Evolutionary conservation across 2,113 vertebrate species (phyloP).

Genomic region (Brachirus orientalis): DNA sequence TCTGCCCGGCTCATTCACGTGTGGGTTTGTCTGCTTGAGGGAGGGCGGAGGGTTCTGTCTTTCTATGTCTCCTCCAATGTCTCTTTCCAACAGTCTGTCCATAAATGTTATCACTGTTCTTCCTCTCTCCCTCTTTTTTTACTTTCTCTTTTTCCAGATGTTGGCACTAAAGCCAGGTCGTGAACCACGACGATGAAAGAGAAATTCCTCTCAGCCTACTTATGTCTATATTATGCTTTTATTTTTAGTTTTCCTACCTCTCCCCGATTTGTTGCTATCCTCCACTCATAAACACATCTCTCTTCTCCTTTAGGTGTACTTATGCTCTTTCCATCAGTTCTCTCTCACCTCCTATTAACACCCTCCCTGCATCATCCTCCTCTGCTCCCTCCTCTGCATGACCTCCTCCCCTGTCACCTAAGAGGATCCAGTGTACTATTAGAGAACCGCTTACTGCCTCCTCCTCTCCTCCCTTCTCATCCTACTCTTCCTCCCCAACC

Average conservation of each 20-base stretch:
- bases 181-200: constrained; percentile 23
- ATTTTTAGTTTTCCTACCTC: constrained; percentile 27
- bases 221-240: constrained; percentile 21
- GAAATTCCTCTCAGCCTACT: constrained; percentile 26
- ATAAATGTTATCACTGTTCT: constrained; percentile 51
- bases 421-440: constrained; percentile 86
- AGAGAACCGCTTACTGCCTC: constrained; percentile 78
- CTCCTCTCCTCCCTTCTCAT: constrained; percentile 44
- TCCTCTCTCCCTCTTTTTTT: constrained; percentile 15
- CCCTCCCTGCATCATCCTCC: constrained; percentile 12
- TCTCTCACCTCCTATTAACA: constrained; percentile 41
- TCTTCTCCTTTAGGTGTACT: constrained; percentile 43
- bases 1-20: constrained; percentile 60
- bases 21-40: constrained; percentile 50
- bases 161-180: constrained; percentile 20
- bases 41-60: constrained; percentile 42
- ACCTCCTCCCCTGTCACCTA: constrained; percentile 53
- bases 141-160: constrained; percentile 61
- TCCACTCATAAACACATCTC: constrained; percentile 47
- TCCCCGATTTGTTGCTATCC: constrained; percentile 5
- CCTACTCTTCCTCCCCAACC: constrained; percentile 49
- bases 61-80: constrained; percentile 45
- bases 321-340: constrained; percentile 36
- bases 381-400: constrained; percentile 1
- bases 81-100: constrained; percentile 60